Evolutionary conservation across 2,113 vertebrate species (phyloP), one percentile per base, ranked within the genome.

Genomic region (Sylvilagus bachmani): DNA sequence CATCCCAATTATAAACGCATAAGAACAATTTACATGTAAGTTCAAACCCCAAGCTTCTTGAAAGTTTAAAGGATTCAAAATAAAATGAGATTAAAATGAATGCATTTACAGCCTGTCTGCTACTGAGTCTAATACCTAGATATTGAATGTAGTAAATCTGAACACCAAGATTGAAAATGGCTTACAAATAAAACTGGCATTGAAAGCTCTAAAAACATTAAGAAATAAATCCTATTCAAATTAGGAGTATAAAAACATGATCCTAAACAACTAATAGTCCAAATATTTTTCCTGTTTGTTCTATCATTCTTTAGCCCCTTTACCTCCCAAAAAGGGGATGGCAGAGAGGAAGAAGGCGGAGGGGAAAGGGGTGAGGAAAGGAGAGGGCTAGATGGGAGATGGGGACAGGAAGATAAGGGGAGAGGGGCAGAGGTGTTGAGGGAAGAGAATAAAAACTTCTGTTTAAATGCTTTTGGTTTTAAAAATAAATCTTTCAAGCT

Each of bases 1-100:
- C 92, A 87, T 70, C 93, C 14, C 81, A 97, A 92, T 96, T 97
- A 97, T 82, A 96, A 96, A 95, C 89, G 49, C 33, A 79, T 94
- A 95, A 92, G 79, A 93, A 93, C 86, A 49, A 96, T 95, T 97
- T 96, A 95, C 44, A 82, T 25, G 17, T 33, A 69, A 94, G 74
- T 92, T 89, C 84, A 92, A 97, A 91, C 22, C 58, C 75, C 16
- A 31, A 66, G 88, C 74, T 95, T 93, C 75, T 91, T 95, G 86
- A 94, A 96, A 95, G 88, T 93, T 86, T 89, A 89, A 92, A 96
- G 58, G 78, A 89, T 86, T 95, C 86, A 90, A 95, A 90, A 89
- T 70, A 87, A 93, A 87, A 90, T 87, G 86, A 91, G 21, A 95
- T 96, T 89, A 88, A 95, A 90, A 95, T 83, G 82, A 94, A 95